Percentiles rank a stretch among this genome's conserved stretches.
These are phyloP conservation scores for Thaleichthys pacificus DNA, from an alignment of 2,797 vertebrate genomes.

Conservation along the genomic window DNA sequence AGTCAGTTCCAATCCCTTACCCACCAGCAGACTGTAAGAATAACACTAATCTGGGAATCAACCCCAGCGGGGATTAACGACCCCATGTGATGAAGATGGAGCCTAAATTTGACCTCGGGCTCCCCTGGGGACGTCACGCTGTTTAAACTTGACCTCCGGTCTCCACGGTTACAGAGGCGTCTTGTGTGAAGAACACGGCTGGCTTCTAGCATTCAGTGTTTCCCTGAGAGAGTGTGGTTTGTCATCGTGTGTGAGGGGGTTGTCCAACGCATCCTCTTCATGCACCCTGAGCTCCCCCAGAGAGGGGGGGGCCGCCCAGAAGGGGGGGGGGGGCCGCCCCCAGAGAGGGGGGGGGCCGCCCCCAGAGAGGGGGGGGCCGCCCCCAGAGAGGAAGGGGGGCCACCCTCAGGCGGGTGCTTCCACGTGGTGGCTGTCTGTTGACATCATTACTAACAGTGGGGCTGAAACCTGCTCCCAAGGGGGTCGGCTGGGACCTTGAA, in stretches of 20 bases:
- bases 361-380: too few species aligned
- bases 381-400: too few species aligned
- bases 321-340: too few species aligned
- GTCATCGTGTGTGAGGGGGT: not conserved
- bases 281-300: not conserved
- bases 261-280: slow-evolving; percentile 20
- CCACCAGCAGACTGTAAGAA: slow-evolving; percentile 66
- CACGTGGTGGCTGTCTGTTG: slow-evolving; percentile 39
- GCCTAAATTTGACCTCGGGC: slow-evolving; percentile 47
- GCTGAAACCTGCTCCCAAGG: slow-evolving; percentile 16
- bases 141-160: slow-evolving; percentile 41
- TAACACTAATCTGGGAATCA: slow-evolving; percentile 67
- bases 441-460: slow-evolving; percentile 25
- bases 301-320: too few species aligned
- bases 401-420: slow-evolving; percentile 7
- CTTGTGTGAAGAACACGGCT: slow-evolving; percentile 19
- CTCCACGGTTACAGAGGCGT: not conserved
- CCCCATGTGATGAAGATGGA: slow-evolving; percentile 65
- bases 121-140: slow-evolving; percentile 41
- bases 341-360: too few species aligned
- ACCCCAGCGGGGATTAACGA: slow-evolving; percentile 64
- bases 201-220: not conserved
- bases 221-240: not conserved
- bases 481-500: slow-evolving; percentile 19
- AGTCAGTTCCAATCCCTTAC: slow-evolving; percentile 65